These are phyloP conservation scores for Heliconius sara DNA, from an alignment of 2,888 invertebrate genomes.

Conservation along the genomic window DNA sequence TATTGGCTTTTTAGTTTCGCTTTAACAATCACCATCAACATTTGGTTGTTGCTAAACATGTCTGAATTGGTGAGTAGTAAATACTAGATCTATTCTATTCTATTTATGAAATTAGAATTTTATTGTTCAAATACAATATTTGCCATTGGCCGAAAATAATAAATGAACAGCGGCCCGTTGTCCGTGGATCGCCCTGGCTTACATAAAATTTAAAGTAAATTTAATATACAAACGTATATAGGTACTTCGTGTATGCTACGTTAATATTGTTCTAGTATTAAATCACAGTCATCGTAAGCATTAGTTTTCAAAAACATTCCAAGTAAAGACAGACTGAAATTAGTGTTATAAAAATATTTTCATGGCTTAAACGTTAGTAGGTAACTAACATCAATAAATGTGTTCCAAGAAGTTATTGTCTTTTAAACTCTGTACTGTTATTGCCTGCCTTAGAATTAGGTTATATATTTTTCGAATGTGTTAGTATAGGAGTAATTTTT, in stretches of 20 bases:
- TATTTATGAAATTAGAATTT: background rate
- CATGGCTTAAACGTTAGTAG: constrained; percentile 29
- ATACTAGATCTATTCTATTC: background rate
- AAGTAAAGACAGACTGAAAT: constrained; percentile 44
- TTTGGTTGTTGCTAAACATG: background rate
- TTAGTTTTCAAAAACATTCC: constrained; percentile 40
- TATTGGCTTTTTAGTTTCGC: background rate
- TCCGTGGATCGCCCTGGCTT: background rate
- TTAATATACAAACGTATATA: background rate
- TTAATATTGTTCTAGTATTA: background rate
- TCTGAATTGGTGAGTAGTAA: background rate
- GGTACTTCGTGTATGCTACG: background rate
- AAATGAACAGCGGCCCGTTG: background rate
- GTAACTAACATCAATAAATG: constrained; percentile 24
- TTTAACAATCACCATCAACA: background rate
- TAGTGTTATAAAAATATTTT: constrained; percentile 40
- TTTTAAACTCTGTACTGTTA: constrained; percentile 1
- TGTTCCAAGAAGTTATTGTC: constrained; percentile 12
- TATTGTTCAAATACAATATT: background rate
- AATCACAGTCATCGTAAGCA: background rate
- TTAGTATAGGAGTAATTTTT: constrained; percentile 9
- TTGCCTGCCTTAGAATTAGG: constrained; percentile 10
- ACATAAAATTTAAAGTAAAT: background rate
- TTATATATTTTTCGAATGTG: constrained; percentile 5
- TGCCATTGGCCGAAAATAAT: background rate